These are phyloP conservation scores for Limnephilus auricula DNA, from an alignment of 2,888 invertebrate species.

Conservation along the genomic window DNA sequence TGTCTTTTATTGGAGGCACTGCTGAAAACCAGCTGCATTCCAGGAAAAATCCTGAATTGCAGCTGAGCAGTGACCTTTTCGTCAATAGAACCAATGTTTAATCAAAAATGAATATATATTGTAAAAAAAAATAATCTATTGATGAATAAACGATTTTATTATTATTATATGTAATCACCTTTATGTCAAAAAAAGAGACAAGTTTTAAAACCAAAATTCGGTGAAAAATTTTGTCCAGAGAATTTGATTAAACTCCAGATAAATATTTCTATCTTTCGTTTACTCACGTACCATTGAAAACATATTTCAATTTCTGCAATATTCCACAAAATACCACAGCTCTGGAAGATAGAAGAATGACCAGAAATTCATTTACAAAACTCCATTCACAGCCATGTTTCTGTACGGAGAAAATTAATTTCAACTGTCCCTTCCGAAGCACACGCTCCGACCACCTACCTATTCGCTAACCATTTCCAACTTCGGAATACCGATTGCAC, in stretches of 20 bases:
- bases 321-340: background rate
- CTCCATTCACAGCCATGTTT: background rate
- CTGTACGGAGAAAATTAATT: background rate
- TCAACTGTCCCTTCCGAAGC: background rate
- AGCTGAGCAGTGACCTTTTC: too few relatives aligned
- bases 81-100: too few relatives aligned
- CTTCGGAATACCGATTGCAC: background rate
- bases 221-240: too few relatives aligned
- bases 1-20: too few relatives aligned
- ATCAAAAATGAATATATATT: too few relatives aligned
- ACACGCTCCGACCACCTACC: background rate
- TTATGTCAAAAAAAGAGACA: too few relatives aligned
- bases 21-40: too few relatives aligned
- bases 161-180: too few relatives aligned
- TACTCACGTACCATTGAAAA: background rate
- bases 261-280: background rate
- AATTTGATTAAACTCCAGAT: background rate
- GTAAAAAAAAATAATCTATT: too few relatives aligned
- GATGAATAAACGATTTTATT: too few relatives aligned
- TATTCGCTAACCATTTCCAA: background rate
- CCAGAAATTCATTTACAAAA: background rate
- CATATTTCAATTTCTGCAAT: background rate
- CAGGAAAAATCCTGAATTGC: too few relatives aligned
- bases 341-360: background rate
- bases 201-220: too few relatives aligned